phyloP scores from a whole-genome alignment of 2,888 invertebrate genomes.

The Trissoscelio sp. region DNA sequence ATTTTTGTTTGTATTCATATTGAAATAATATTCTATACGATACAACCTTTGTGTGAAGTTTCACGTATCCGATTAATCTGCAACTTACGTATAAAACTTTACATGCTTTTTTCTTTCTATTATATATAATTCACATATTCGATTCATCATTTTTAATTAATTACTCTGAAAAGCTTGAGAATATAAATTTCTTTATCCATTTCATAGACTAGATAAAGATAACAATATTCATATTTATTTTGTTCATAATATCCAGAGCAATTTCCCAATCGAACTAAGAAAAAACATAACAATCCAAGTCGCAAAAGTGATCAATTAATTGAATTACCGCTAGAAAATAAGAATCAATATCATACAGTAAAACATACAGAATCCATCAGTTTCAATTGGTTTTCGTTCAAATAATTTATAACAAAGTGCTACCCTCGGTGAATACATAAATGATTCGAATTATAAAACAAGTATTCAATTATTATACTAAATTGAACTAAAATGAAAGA shows the following conservation, averaged over 20 bases:
- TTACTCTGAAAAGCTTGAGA: neutral
- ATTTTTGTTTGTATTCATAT: too few species aligned
- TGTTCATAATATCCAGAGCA: neutral
- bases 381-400: constrained; percentile 57
- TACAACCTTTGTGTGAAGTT: neutral
- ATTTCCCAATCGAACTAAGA: neutral
- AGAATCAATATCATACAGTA: neutral
- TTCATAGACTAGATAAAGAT: constrained; percentile 59
- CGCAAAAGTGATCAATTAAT: neutral
- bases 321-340: neutral
- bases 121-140: too few species aligned
- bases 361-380: constrained; percentile 3
- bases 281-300: neutral
- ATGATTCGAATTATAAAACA: constrained; percentile 29
- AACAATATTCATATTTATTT: constrained; percentile 9
- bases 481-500: constrained; percentile 81
- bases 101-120: too few species aligned
- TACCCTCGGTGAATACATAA: constrained; percentile 22
- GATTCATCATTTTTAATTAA: neutral
- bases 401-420: constrained; percentile 23
- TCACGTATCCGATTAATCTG: neutral
- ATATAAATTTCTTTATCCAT: constrained; percentile 46
- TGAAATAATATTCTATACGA: too few species aligned
- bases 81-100: neutral
- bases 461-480: constrained; percentile 42